Evolutionary conservation across 2,797 vertebrate species (phyloP).

Genomic region (Lutjanus argentimaculatus): DNA sequence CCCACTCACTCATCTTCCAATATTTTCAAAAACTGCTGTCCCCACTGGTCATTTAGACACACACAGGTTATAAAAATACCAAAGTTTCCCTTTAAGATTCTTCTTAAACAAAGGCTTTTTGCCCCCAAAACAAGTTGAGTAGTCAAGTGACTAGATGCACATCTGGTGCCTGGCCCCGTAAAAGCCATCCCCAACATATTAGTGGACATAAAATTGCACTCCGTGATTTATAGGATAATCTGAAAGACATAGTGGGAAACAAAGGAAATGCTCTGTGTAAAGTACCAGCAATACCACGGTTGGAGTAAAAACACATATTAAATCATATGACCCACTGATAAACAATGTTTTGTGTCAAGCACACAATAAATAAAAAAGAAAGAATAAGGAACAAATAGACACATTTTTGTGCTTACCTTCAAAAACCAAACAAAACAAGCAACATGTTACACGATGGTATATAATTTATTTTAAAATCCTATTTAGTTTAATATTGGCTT

Average conservation of each 20-base stretch:
- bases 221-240: slow-evolving; percentile 28
- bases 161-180: background rate
- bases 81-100: background rate
- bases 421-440: background rate
- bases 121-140: background rate
- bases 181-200: background rate
- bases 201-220: slow-evolving; percentile 22
- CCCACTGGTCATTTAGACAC: too few species aligned
- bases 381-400: background rate
- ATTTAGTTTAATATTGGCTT: too few species aligned
- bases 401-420: background rate
- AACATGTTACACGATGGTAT: background rate
- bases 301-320: slow-evolving; percentile 10
- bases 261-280: slow-evolving; percentile 17
- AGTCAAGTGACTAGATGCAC: background rate
- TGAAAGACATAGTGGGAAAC: slow-evolving; percentile 12
- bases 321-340: slow-evolving; percentile 11
- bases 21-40: too few species aligned
- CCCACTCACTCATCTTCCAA: too few species aligned
- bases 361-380: background rate
- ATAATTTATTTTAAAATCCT: too few species aligned
- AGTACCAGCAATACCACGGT: background rate
- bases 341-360: slow-evolving; percentile 3
- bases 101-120: background rate
- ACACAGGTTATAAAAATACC: too few species aligned